Evolutionary conservation across 1,140 invertebrate genomes (phyloP), one percentile per base, ranked within the genome.

Genomic region (Macrostomum lignano): DNA sequence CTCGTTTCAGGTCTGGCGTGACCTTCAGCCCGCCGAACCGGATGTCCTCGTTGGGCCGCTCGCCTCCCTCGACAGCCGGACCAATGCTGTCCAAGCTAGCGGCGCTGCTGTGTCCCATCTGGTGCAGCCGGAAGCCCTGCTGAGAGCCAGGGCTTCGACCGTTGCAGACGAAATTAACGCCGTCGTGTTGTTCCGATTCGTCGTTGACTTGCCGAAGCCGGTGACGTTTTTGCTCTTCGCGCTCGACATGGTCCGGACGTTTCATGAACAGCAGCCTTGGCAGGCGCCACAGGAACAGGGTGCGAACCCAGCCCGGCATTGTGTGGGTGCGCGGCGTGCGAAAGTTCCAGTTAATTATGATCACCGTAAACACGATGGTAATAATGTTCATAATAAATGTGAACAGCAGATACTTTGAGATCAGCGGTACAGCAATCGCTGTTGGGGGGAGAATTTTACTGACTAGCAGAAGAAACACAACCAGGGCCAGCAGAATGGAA

Each of bases 311-410:
- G 17, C 43, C 24, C 10, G 55, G 50, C 54, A 59, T 58, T 17
- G 40, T 55, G 46, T 73, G 70, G 7, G 71, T 74, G 21, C 67
- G 59, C 2, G 86, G 86, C 11, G 84, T 84, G 48, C 86, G 66
- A 62, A 94, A 96, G 51, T 96, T 94, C 73, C 81, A 84, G 54
- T 98, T 98, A 48, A 98, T 94, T 44, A 96, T 93, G 46, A 96
- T 72, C 15, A 98, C 86, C 1, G 91, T 96, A 4, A 93, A 76
- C 36, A 96, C 63, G 60, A 98, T 94, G 64, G 82, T 88, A 41
- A 96, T 75, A 17, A 91, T 93, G 58, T 98, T 98, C 78, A 98
- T 93, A 37, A 96, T 86, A 60, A 98, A 96, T 19, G 88, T 96
- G 58, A 98, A 93, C 2, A 98, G 65, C 29, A 98, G 66, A 63